phyloP scores from a whole-genome alignment of 2,888 invertebrate genomes.

The Phoenoteleia sp. region DNA sequence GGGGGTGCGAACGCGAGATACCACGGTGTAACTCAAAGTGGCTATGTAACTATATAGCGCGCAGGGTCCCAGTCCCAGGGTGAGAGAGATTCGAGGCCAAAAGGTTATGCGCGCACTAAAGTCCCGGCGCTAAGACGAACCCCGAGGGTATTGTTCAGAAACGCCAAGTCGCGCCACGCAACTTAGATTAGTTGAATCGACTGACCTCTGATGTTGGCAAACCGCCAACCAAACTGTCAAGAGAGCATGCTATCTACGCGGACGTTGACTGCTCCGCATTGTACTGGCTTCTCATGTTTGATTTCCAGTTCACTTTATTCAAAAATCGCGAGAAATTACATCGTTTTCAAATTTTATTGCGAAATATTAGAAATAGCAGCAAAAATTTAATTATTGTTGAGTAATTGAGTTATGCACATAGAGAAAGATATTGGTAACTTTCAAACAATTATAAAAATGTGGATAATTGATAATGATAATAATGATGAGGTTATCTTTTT shows the following conservation, averaged over 20 bases:
- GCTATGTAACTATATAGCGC: slow-evolving; percentile 66
- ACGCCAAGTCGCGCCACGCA: slow-evolving; percentile 84
- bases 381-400: too few relatives aligned
- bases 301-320: slow-evolving; percentile 39
- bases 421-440: too few relatives aligned
- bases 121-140: slow-evolving; percentile 74
- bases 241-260: slow-evolving; percentile 69
- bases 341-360: too few relatives aligned
- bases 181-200: slow-evolving; percentile 85
- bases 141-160: slow-evolving; percentile 74
- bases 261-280: slow-evolving; percentile 65
- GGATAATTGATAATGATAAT: too few relatives aligned
- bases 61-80: slow-evolving; percentile 30
- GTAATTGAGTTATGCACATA: too few relatives aligned
- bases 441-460: too few relatives aligned
- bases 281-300: slow-evolving; percentile 56
- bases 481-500: too few relatives aligned
- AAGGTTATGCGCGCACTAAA: slow-evolving; percentile 66
- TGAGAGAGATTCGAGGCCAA: slow-evolving; percentile 50
- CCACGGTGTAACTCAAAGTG: slow-evolving; percentile 70
- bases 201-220: slow-evolving; percentile 82
- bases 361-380: too few relatives aligned
- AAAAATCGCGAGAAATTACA: background rate
- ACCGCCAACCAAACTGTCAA: slow-evolving; percentile 79
- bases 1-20: slow-evolving; percentile 66